Conservation (phyloP, 2,113 vertebrate species). For the Xenopus borealis region DNA sequence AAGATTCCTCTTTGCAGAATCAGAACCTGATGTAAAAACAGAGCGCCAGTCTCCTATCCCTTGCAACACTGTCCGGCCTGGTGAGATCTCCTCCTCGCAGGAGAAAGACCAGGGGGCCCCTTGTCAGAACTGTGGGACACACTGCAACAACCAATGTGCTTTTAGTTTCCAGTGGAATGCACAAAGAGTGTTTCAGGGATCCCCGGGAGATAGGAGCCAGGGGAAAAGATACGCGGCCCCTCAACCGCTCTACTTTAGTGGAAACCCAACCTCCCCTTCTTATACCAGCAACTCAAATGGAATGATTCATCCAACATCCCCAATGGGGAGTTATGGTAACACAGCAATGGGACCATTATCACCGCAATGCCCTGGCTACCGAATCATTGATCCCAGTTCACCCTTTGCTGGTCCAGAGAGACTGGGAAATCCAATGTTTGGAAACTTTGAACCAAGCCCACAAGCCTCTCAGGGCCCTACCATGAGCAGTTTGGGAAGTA, state of each 20-base stretch:
- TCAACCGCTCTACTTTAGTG: conserved; percentile 7
- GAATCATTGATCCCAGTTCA: conserved; percentile 1
- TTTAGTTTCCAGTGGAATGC: conserved; percentile 12
- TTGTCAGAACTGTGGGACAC: conserved; percentile 9
- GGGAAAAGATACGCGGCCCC: conserved; percentile 14
- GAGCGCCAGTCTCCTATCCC: conserved; percentile 17
- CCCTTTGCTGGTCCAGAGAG: conserved; percentile 10
- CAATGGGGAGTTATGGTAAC: not conserved
- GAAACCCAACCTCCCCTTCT: conserved; percentile 2
- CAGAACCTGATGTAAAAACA: conserved; percentile 9
- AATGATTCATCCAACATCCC: conserved; percentile 3
- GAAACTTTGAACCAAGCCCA: not conserved
- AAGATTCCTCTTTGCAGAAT: conserved; percentile 1
- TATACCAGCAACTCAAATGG: conserved; percentile 5
- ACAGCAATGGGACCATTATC: conserved; percentile 16
- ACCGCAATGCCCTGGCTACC: conserved; percentile 12
- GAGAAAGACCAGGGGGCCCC: not conserved
- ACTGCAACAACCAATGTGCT: conserved; percentile 30
- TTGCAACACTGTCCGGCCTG: not conserved
- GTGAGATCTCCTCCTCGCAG: conserved; percentile 31
- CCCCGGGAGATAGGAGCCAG: conserved; percentile 19
- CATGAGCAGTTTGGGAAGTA: not conserved
- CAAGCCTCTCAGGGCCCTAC: not conserved
- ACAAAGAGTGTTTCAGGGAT: conserved; percentile 7
- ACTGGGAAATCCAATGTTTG: conserved; percentile 10